Evolutionary conservation across 2,113 vertebrate genomes (phyloP), one percentile per base, ranked within the genome.

Genomic region (Lasiurus borealis): DNA sequence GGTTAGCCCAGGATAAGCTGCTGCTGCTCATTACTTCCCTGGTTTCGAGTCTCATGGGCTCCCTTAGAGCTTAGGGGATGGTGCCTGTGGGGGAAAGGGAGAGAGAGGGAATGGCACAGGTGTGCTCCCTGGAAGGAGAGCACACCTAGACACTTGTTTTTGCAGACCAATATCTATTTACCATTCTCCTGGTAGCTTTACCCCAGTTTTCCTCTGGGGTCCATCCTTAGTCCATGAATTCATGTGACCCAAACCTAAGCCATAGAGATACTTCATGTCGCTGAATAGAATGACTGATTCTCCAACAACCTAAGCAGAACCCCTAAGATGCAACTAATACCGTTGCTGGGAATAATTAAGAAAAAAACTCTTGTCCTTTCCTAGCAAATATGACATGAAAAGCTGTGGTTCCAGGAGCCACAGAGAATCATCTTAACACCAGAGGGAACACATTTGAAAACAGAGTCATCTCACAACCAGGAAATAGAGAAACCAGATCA

Each of bases 291-390:
- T 8, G 57, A n/a, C 2, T 25, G 25, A 25, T 62, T 85, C 34
- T 77, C 50, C 27, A 16, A 2, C 19, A 15, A 85, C 23, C n/a
- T 44, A 83, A 68, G 50, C 5, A 90, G 86, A 93, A 48, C 3
- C 92, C 76, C 44, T 66, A 23, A 75, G 62, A 84, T 40, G 18
- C 36, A 91, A 57, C 5, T 62, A 23, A 93, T 68, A 92, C 59
- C 46, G 68, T 48, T 84, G 12, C 50, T 80, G 31, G 34, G 48
- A 76, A 59, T 8, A 54, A 21, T 40, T 31, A 86, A 78, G 31
- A 66, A 27, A 71, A 95, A 86, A 83, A 66, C 31, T 23, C 75
- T 83, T 89, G 34, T n/a, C 72, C 40, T 72, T 92, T 78, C 12
- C 80, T n/a, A 54, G 0, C n/a, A 57, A 76, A 50, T 23, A 66